These are phyloP conservation scores for Lathronympha strigana DNA, from an alignment of 2,888 invertebrate species.

Conservation along the genomic window DNA sequence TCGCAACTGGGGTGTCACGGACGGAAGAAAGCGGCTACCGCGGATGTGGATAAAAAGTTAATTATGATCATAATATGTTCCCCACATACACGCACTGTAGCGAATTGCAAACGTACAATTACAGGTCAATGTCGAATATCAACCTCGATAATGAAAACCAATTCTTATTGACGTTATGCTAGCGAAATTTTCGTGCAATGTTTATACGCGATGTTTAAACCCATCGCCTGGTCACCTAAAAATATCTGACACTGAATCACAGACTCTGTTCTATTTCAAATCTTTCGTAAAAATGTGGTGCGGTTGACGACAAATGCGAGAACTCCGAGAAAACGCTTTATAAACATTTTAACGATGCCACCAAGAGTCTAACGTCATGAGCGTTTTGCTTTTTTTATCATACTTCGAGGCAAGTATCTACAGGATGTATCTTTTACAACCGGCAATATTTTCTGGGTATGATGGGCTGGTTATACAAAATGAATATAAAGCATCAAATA, in stretches of 20 bases:
- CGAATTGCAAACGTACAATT: slow-evolving; percentile 17
- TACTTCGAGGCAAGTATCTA: neutral
- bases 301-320: slow-evolving; percentile 31
- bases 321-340: slow-evolving; percentile 13
- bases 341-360: slow-evolving; percentile 22
- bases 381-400: neutral
- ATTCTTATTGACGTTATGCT: slow-evolving; percentile 25
- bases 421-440: no score
- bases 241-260: slow-evolving; percentile 61
- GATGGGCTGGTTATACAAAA: no score
- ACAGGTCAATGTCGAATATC: slow-evolving; percentile 35
- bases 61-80: slow-evolving; percentile 33
- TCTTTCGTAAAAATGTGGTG: slow-evolving; percentile 33
- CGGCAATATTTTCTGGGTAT: no score
- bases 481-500: no score
- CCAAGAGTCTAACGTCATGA: neutral
- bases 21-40: slow-evolving; percentile 68
- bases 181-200: slow-evolving; percentile 26
- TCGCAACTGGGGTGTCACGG: slow-evolving; percentile 77
- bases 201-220: slow-evolving; percentile 51
- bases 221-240: slow-evolving; percentile 57
- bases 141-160: slow-evolving; percentile 36
- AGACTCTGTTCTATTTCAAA: slow-evolving; percentile 55
- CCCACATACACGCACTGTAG: slow-evolving; percentile 14
- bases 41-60: slow-evolving; percentile 52